Evolutionary conservation across 2,797 vertebrate species (phyloP), one percentile per base, ranked within the genome.

Genomic region (Crenichthys baileyi): DNA sequence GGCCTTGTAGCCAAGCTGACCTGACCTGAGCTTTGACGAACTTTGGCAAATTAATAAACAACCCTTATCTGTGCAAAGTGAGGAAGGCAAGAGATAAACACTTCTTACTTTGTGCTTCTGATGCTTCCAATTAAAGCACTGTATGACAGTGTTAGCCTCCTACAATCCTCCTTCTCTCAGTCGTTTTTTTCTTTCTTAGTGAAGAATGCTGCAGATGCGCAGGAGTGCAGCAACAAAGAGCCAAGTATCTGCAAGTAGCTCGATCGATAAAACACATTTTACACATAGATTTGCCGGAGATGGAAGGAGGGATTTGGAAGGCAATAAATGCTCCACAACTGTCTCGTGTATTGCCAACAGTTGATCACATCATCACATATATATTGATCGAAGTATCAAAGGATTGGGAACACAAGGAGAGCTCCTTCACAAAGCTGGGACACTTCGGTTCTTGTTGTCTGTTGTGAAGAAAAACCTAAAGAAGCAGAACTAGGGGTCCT

Each of bases 251-350:
- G 79, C 81, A 61, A 81, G 88, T 46, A 81, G 73, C 18, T 22
- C 72, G 83, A 94, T 94, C 91, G 86, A 93, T 94, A 88, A 70
- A 85, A 89, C 85, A 81, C 73, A 82, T 91, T 89, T 91, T 87
- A 88, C 76, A 87, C 61, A 18, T 79, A 82, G 58, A 79, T 79
- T 76, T 77, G 20, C 44, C 22, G 29, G 58, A 77, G 77, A 79
- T 74, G 36, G 68, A 50, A 72, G 63, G 72, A 72, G 68, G 72
- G 72, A 87, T 88, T 79, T 80, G 72, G 68, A 73, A 83, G 58
- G 76, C 76, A 84, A 80, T 85, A 86, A 82, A 56, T 74, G 80
- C 81, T 80, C 70, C 56, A 77, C 75, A 88, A 80, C 80, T 85
- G 78, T 73, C 82, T 83, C 88, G 77, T 26, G 11, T 41, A 31